Base-by-base conservation (phyloP, 2,888 invertebrate species). In the Drosophila anceps region DNA sequence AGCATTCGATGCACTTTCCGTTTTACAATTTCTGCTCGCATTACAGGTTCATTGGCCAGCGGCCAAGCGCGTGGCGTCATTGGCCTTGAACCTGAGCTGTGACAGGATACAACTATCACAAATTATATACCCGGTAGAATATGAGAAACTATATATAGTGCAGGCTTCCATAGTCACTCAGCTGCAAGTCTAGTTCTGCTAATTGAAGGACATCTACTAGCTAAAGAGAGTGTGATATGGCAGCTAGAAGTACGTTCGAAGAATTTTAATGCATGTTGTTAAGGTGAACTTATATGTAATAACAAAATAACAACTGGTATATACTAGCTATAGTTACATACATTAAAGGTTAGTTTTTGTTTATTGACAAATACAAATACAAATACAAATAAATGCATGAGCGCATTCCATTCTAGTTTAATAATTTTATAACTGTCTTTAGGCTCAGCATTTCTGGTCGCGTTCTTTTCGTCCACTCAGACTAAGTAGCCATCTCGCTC, bases 61-160 rank as follows among this genome's bases (percentile, higher is more conserved):
- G 31, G 10, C 20, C 20, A 43, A 54, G 20, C 55, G 55, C 48
- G 50, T 67, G 67, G 18, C 53, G 6, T 20, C n/a, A 9, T n/a
- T 53, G 69, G 37, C 70, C 70, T 71, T 71, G 71, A 71, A 63
- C 62, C 33, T 50, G 8, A 4, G 33, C 43, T 15, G 64, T 7
- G 27, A 12, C 43, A 51, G 41, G 41, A 37, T 13, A 24, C 53
- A 61, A 61, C 55, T 39, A 69, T 43, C 54, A 37, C 50, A n/a
- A 53, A 29, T 35, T 31, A 10, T n/a, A 37, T 60, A 69, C 60
- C 59, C 69, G 31, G 39, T 27, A 68, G 43, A n/a, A 4, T 13
- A 24, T 33, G 2, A 18, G 12, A 18, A 24, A 9, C 13, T 33
- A 65, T 5, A 31, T 27, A 35, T 18, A 57, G 31, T 18, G 20